Base-by-base conservation (phyloP, 37 sponge, comb jelly and placozoan genomes). In the Eunapius fragilis region DNA sequence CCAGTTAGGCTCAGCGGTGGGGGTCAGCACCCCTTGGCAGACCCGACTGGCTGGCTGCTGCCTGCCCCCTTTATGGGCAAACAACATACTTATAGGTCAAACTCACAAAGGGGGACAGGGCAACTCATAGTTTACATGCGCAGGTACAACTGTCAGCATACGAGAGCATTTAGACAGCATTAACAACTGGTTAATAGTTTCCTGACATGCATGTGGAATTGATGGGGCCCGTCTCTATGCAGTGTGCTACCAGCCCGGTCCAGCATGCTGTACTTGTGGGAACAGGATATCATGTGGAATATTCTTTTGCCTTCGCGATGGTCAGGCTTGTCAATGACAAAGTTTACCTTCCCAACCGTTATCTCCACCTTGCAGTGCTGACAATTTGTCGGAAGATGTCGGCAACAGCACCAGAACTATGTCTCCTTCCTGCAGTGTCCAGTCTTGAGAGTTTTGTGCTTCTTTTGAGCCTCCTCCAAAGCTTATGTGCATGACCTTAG, bases 141-240 rank as follows among this genome's bases (percentile, higher is more conserved):
- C n/a, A n/a, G n/a, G n/a, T n/a, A n/a, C n/a, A n/a, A n/a, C n/a
- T n/a, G n/a, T n/a, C n/a, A n/a, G n/a, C n/a, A n/a, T n/a, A n/a
- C n/a, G n/a, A n/a, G n/a, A n/a, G n/a, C n/a, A n/a, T n/a, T n/a
- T n/a, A n/a, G n/a, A n/a, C n/a, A n/a, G n/a, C n/a, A n/a, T n/a
- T n/a, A n/a, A n/a, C 4, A 91, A 26, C 26, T 37, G 68, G 23
- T 77, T 30, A 13, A 86, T 76, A 35, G 33, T 67, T 2, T 81
- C 80, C 37, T 77, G 71, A 49, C 37, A 86, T 5, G 76, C 83
- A 26, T 75, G 86, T 23, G 90, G 82, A 31, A 90, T 13, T 45
- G 31, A 70, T 50, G n/a, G 84, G 89, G 32, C 12, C 80, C 36
- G 80, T 80, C 32, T 71, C 81, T 26, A 87, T 80, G 9, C 17